These are phyloP conservation scores for Pecten maximus DNA, from an alignment of 2,888 invertebrate species.

Conservation along the genomic window DNA sequence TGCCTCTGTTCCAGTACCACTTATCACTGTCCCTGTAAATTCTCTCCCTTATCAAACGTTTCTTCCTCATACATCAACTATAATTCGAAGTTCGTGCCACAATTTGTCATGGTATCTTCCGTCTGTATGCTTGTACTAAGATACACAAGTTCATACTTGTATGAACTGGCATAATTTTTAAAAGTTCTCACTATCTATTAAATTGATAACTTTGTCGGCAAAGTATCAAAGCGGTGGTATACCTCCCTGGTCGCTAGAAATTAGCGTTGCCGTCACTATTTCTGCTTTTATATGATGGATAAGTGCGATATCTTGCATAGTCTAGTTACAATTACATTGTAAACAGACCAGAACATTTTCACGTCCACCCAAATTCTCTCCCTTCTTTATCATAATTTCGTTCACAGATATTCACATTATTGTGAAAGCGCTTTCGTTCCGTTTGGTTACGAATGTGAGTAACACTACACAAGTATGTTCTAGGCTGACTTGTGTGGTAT, in stretches of 20 bases:
- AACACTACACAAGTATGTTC: constrained; percentile 49
- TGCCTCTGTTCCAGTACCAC: not conserved
- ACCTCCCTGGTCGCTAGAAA: constrained; percentile 44
- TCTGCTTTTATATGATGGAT: constrained; percentile 44
- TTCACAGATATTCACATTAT: constrained; percentile 47
- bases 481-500: constrained; percentile 46
- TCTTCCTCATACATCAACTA: constrained; percentile 2
- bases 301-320: constrained; percentile 41
- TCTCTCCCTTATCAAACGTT: not conserved
- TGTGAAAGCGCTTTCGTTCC: constrained; percentile 53
- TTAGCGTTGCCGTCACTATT: constrained; percentile 50
- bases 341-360: constrained; percentile 55
- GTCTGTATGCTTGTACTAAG: constrained; percentile 3
- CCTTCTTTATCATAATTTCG: constrained; percentile 45
- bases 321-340: constrained; percentile 43
- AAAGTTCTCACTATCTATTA: constrained; percentile 35
- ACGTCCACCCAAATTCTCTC: constrained; percentile 53
- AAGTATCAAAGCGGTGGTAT: constrained; percentile 41
- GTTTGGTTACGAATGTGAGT: constrained; percentile 49
- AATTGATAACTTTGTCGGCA: constrained; percentile 35
- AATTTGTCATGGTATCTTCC: not conserved
- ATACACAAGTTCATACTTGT: constrained; percentile 24
- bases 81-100: constrained; percentile 13
- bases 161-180: constrained; percentile 35
- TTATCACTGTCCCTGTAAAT: not conserved